Evolutionary conservation across 2,888 invertebrate species (phyloP), one percentile per base, ranked within the genome.

Genomic region (Coremacera marginata): DNA sequence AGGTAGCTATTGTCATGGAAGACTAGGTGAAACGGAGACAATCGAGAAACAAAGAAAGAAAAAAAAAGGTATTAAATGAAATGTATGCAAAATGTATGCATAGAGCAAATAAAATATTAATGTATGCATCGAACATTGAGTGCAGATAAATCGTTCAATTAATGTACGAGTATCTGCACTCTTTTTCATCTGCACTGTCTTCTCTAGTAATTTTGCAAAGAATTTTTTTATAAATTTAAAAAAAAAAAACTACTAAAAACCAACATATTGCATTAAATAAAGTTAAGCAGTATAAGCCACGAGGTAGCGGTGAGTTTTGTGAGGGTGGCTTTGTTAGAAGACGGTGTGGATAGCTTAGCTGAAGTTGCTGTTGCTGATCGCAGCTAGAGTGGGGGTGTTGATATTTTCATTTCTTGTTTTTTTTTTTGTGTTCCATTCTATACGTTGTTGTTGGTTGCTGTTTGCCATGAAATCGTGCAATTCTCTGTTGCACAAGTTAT

Each of bases 71-170:
- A 11, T 11, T 11, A 44, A 44, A 25, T 2, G 19, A 27, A 14
- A 25, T 60, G 27, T 60, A 60, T 60, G 22, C 25, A 60, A 60
- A 55, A 19, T 19, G 44, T 44, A 14, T 44, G 44, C 44, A 44
- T 22, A 19, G 27, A 60, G 27, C 60, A 60, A 60, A 60, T 60
- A 60, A 60, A 27, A 37, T 65, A 65, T 65, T 34, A n/a, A 65
- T 65, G 16, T 11, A 65, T 37, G 65, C 65, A 34, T 8, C 55
- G 27, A 65, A 31, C 11, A 37, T 31, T 34, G 63, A 60, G 60
- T 60, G 60, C 60, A 11, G 25, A 27, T 25, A 44, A 34, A 37
- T n/a, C 65, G 65, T 11, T 37, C 16, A 22, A 44, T 65, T 65
- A 34, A 19, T 60, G 27, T 8, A n/a, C n/a, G n/a, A n/a, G n/a